Conservation (phyloP, 2,113 vertebrate genomes). For the Clarias batrachus region DNA sequence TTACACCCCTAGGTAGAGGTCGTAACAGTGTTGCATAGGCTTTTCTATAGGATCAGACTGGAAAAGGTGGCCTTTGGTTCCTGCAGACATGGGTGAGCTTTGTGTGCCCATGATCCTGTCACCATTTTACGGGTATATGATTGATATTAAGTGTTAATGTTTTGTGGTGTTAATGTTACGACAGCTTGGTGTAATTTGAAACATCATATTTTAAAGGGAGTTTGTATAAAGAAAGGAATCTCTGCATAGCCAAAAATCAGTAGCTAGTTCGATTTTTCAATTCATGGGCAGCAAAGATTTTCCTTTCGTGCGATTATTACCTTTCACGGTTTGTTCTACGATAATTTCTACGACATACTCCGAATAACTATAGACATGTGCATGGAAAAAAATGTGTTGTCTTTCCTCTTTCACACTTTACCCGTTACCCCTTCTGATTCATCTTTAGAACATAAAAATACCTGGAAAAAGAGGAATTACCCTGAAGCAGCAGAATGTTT, state of each 20-base stretch:
- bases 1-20: no score
- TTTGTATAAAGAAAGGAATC: neutral
- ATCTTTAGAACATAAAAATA: neutral
- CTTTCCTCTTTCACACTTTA: neutral
- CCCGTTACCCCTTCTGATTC: neutral
- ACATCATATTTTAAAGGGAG: neutral
- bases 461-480: neutral
- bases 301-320: neutral
- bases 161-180: no score
- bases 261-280: neutral
- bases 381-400: neutral
- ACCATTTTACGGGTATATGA: no score
- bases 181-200: no score
- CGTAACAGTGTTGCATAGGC: no score
- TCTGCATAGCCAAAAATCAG: neutral
- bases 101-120: no score
- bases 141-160: no score
- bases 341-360: neutral
- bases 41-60: no score
- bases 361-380: neutral
- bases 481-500: neutral
- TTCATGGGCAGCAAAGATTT: neutral
- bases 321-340: neutral
- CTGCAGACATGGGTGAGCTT: no score
- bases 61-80: no score